Conservation (phyloP, 1,140 invertebrate species). For the Drosophila sp. region DNA sequence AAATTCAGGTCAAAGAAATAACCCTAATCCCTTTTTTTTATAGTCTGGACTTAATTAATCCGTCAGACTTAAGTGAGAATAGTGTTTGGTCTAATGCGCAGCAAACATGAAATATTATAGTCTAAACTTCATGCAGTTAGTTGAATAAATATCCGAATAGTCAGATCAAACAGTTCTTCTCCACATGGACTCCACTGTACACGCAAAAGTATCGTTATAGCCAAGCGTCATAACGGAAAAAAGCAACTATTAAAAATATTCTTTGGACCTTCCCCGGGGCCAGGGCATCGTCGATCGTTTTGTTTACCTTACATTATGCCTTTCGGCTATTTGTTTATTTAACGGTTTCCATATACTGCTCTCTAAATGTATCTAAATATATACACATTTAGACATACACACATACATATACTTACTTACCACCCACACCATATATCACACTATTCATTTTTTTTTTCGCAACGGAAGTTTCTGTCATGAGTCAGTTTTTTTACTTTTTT, state of each 20-base stretch:
- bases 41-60: too few species aligned
- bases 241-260: constrained; percentile 67
- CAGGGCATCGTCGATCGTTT: constrained; percentile 36
- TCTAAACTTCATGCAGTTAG: too few species aligned
- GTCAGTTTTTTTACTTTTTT: constrained; percentile 46
- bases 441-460: constrained; percentile 46
- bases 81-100: too few species aligned
- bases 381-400: neutral
- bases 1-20: constrained; percentile 1
- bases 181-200: constrained; percentile 31
- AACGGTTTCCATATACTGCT: constrained; percentile 59
- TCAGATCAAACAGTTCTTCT: neutral
- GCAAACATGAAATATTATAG: too few species aligned
- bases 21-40: too few species aligned
- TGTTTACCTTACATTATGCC: constrained; percentile 67
- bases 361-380: constrained; percentile 21
- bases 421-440: constrained; percentile 39
- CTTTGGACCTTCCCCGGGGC: constrained; percentile 44
- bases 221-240: constrained; percentile 46
- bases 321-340: constrained; percentile 59
- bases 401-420: neutral
- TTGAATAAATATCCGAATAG: too few species aligned
- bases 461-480: constrained; percentile 77
- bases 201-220: constrained; percentile 48
- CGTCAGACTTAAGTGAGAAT: too few species aligned